Percentiles rank a stretch among this genome's conserved stretches.
Conservation (phyloP, 1,140 invertebrate genomes). For the Nylanderia fulva region DNA sequence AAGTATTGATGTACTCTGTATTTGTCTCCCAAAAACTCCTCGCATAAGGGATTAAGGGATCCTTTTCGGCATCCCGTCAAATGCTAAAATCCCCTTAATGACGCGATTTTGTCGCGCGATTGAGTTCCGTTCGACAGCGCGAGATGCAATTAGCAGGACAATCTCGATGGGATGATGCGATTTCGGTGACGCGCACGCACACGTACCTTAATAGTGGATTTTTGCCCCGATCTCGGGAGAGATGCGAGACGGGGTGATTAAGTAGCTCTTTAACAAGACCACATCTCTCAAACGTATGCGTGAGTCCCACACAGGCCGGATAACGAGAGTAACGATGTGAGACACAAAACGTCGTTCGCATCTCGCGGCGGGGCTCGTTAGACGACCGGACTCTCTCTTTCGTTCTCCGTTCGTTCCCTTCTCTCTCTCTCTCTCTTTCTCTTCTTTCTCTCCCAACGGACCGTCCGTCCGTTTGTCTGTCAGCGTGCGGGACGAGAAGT, state of each 20-base stretch:
- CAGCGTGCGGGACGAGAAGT: constrained; percentile 43
- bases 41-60: constrained; percentile 10
- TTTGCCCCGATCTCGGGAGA: constrained; percentile 73
- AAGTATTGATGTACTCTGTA: constrained; percentile 10
- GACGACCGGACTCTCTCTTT: constrained; percentile 70
- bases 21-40: neutral
- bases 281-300: neutral
- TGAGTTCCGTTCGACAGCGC: constrained; percentile 33
- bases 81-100: constrained; percentile 41
- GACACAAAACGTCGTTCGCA: constrained; percentile 73
- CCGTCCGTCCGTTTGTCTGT: constrained; percentile 67
- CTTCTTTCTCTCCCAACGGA: constrained; percentile 52
- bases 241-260: constrained; percentile 78
- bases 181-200: neutral
- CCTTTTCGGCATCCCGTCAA: constrained; percentile 1
- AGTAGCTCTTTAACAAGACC: constrained; percentile 74
- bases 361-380: constrained; percentile 78
- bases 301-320: constrained; percentile 47
- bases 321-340: constrained; percentile 77
- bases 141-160: constrained; percentile 58
- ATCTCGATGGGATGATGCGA: constrained; percentile 29
- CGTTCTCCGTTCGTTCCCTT: constrained; percentile 59
- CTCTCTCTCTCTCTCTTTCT: constrained; percentile 60
- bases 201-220: constrained; percentile 69
- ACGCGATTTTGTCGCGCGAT: constrained; percentile 28